Conservation (phyloP, 1,140 invertebrate genomes). For the Procambarus clarkii region DNA sequence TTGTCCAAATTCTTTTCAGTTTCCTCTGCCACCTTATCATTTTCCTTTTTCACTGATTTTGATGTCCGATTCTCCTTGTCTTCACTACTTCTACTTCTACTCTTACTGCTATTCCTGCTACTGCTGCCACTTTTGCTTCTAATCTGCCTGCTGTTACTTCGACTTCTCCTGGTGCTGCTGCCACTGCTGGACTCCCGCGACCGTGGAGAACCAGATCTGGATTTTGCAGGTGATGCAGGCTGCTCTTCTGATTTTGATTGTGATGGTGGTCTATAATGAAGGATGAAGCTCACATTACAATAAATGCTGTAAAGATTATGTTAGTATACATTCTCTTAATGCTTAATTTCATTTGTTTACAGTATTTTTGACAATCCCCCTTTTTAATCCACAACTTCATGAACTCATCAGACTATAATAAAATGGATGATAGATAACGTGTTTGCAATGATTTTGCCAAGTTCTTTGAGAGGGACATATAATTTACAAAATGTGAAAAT, state of each 20-base stretch:
- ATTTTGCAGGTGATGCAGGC: slow-evolving; percentile 5
- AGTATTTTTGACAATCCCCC: too few relatives aligned
- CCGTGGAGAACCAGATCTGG: slow-evolving; percentile 36
- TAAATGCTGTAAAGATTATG: too few relatives aligned
- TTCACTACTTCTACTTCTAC: slow-evolving; percentile 74
- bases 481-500: too few relatives aligned
- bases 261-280: slow-evolving; percentile 38
- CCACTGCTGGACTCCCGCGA: slow-evolving; percentile 44
- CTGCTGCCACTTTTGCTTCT: slow-evolving; percentile 72
- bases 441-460: too few relatives aligned
- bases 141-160: slow-evolving; percentile 74
- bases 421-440: too few relatives aligned
- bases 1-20: slow-evolving; percentile 5
- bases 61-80: slow-evolving; percentile 68
- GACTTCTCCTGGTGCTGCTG: slow-evolving; percentile 67
- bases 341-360: too few relatives aligned
- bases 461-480: too few relatives aligned
- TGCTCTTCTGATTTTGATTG: slow-evolving; percentile 18
- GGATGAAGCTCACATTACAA: neutral
- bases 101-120: slow-evolving; percentile 73
- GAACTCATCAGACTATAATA: too few relatives aligned
- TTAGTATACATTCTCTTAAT: too few relatives aligned
- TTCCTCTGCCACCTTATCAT: slow-evolving; percentile 73
- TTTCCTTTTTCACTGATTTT: slow-evolving; percentile 68
- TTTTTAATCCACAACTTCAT: too few relatives aligned